Evolutionary conservation across 2,113 vertebrate genomes (phyloP), one percentile per base, ranked within the genome.

Genomic region (Thinocorus orbignyianus): DNA sequence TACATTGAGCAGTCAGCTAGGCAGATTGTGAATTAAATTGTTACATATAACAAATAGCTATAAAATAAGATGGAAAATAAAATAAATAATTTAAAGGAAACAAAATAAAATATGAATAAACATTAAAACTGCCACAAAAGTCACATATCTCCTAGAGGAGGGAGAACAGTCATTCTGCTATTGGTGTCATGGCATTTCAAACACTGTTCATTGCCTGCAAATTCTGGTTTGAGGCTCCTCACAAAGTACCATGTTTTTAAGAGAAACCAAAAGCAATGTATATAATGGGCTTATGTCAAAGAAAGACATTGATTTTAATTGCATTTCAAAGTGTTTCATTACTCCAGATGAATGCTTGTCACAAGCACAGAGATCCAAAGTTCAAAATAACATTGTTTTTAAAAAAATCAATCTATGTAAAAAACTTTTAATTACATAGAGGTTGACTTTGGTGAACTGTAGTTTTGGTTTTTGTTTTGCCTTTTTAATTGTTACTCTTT

Each of bases 221-320:
- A 73, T 52, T 33, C 5, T 35, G 9, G 7, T 73, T 92, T 92
- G 26, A 91, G 51, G 1, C 7, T 88, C 18, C 37, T 95, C 48
- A 65, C 73, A 91, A 91, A 77, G 31, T 33, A 51, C 24, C 19
- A 6, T 30, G 15, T 35, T 94, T 92, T 72, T 69, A 83, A 70
- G 37, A 86, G 12, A 81, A 86, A 69, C 9, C 28, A 71, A 74
- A 91, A 83, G 3, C 22, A 88, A 70, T 55, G 5, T 69, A 49
- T 85, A 28, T 70, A 80, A 93, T 31, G 13, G 24, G 25, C 17
- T 60, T 73, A 5, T 86, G 72, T 86, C 64, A 94, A 91, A 92
- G 49, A 84, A 48, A 62, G 28, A 55, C 71, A 42, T 78, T 86
- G 83, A 92, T 95, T 94, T 95, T 96, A 96, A 94, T 94, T 95